phyloP scores from a whole-genome alignment of 2,888 invertebrate species.

The Sialis lutaria region DNA sequence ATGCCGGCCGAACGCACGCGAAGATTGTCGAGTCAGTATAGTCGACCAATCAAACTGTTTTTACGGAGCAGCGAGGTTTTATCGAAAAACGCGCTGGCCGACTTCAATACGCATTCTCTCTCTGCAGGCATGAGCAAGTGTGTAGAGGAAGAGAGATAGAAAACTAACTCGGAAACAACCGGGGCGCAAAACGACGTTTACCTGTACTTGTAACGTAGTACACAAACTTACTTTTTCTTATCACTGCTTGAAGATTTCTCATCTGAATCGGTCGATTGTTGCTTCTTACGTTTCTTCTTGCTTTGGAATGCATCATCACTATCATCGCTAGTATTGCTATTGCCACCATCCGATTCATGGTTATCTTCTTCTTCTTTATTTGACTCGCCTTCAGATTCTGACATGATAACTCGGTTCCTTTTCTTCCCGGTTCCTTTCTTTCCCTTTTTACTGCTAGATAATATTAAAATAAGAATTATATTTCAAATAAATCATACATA shows the following conservation, averaged over 20 bases:
- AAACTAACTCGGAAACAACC: no score
- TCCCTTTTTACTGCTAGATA: constrained; percentile 5
- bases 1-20: no score
- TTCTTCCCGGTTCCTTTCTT: constrained; percentile 11
- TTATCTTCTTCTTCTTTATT: constrained; percentile 8
- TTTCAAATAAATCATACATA: no score
- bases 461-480: not conserved
- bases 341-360: constrained; percentile 7
- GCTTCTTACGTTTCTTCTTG: not conserved
- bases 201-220: no score
- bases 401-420: constrained; percentile 11
- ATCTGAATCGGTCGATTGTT: not conserved
- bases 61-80: no score
- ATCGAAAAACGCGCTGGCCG: no score
- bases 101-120: no score
- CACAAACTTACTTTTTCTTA: not conserved
- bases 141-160: no score
- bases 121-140: no score
- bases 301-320: not conserved
- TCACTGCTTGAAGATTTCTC: not conserved
- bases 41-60: no score
- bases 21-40: no score
- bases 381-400: constrained; percentile 16
- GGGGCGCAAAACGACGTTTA: not conserved
- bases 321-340: not conserved